phyloP scores from a whole-genome alignment of 2,888 invertebrate species.

The Himalopsyche tibetana region DNA sequence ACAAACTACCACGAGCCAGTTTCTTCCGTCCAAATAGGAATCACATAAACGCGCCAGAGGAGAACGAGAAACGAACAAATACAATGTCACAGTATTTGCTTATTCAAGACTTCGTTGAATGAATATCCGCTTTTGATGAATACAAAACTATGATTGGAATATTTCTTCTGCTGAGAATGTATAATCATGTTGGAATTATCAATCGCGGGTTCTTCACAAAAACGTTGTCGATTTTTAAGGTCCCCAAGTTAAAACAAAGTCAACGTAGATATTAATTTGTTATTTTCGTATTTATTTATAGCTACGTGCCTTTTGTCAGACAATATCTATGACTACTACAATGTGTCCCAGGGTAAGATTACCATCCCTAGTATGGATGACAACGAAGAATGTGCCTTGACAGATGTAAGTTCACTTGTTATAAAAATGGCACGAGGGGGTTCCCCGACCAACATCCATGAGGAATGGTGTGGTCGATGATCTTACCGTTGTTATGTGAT shows the following conservation, averaged over 20 bases:
- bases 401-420: constrained; percentile 86
- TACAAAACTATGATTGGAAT: too few relatives aligned
- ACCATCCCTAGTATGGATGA: constrained; percentile 97
- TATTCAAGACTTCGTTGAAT: background rate
- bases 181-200: background rate
- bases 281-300: constrained; percentile 73
- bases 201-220: background rate
- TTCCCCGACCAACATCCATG: constrained; percentile 58
- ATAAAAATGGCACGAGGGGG: constrained; percentile 49
- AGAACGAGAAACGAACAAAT: constrained; percentile 37
- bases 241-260: background rate
- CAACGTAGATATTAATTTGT: constrained; percentile 32
- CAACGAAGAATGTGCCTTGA: constrained; percentile 91
- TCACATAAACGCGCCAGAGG: background rate
- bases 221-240: background rate
- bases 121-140: too few relatives aligned
- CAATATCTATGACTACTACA: constrained; percentile 95
- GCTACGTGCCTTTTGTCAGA: constrained; percentile 88
- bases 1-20: constrained; percentile 8
- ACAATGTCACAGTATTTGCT: constrained; percentile 43
- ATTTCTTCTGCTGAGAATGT: too few relatives aligned
- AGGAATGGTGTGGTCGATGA: constrained; percentile 62
- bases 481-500: background rate
- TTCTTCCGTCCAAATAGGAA: background rate
- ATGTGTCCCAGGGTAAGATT: constrained; percentile 97